A percentile compares a stretch with the other conserved stretches of the same genome.
Conservation (phyloP, 1,140 invertebrate genomes). For the Lasioglossum baleicum region DNA sequence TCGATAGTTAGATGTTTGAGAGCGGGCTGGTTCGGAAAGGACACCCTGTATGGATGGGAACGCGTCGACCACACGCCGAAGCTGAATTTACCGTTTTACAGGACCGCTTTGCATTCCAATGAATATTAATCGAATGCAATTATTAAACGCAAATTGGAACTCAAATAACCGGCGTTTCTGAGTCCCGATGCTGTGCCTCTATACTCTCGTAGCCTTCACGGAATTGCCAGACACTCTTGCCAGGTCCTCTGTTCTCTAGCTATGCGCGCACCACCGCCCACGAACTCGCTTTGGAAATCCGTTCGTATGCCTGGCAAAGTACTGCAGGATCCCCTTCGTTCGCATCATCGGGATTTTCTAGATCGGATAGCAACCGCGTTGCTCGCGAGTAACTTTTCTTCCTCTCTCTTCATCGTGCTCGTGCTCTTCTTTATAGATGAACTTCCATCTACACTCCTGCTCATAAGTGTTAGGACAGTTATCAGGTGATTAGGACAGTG, state of each 20-base stretch:
- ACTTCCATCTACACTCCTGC: not conserved
- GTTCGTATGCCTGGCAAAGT: not conserved
- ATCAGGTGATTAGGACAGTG: no score
- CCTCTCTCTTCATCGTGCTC: no score
- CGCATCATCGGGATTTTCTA: slow-evolving; percentile 33
- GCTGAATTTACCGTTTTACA: slow-evolving; percentile 57
- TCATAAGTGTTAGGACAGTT: no score
- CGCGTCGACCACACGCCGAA: not conserved
- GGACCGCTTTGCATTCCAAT: slow-evolving; percentile 69
- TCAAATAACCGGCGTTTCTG: slow-evolving; percentile 60
- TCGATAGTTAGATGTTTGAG: no score
- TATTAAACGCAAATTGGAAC: slow-evolving; percentile 72
- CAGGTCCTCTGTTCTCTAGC: not conserved
- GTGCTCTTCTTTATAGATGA: not conserved
- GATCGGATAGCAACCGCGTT: slow-evolving; percentile 1
- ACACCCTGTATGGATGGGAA: not conserved
- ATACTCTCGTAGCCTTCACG: not conserved
- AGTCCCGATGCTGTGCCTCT: slow-evolving; percentile 8
- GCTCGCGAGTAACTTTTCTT: not conserved
- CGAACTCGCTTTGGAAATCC: slow-evolving; percentile 27
- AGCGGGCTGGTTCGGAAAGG: no score
- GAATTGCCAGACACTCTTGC: slow-evolving; percentile 26
- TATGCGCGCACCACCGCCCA: not conserved
- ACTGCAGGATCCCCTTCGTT: not conserved
- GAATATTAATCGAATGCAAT: slow-evolving; percentile 73